phyloP scores from a whole-genome alignment of 92 coral and sea anemone species.

The Paramuricea clavata region DNA sequence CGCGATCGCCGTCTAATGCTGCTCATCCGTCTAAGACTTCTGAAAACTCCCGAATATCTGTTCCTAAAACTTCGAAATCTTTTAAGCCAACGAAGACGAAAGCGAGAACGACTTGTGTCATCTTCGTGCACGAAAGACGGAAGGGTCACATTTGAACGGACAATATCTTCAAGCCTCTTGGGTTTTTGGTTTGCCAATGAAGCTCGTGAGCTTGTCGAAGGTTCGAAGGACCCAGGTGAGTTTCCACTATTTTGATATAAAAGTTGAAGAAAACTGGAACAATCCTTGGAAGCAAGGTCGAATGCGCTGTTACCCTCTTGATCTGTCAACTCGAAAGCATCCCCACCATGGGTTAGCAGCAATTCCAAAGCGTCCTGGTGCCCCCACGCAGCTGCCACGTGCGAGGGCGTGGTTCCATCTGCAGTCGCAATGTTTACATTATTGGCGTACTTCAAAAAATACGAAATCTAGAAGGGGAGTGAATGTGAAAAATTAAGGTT shows the following conservation, averaged over 20 bases:
- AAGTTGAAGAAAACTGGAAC: constrained; percentile 31
- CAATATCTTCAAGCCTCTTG: constrained; percentile 29
- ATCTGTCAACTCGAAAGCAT: constrained; percentile 31
- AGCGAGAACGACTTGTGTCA: neutral
- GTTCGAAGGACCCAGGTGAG: neutral
- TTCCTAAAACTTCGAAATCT: constrained; percentile 13
- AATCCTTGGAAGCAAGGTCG: constrained; percentile 32
- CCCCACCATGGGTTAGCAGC: constrained; percentile 47
- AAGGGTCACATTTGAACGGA: constrained; percentile 26
- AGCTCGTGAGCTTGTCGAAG: constrained; percentile 2
- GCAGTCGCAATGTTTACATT: constrained; percentile 84
- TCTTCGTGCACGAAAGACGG: constrained; percentile 40
- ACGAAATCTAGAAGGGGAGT: constrained; percentile 51
- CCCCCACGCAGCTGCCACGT: constrained; percentile 96
- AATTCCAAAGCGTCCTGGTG: constrained; percentile 83
- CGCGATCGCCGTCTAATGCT: constrained; percentile 40
- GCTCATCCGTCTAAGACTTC: constrained; percentile 19
- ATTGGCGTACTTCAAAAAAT: constrained; percentile 82
- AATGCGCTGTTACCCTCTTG: constrained; percentile 47
- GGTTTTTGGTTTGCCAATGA: neutral
- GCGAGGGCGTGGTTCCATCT: constrained; percentile 96
- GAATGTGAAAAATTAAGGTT: too few species aligned
- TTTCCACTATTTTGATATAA: neutral
- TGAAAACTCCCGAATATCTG: constrained; percentile 18
- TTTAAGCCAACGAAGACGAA: constrained; percentile 27